These are phyloP conservation scores for Lysiphlebus fabarum DNA, from an alignment of 1,140 invertebrate genomes.

Conservation along the genomic window DNA sequence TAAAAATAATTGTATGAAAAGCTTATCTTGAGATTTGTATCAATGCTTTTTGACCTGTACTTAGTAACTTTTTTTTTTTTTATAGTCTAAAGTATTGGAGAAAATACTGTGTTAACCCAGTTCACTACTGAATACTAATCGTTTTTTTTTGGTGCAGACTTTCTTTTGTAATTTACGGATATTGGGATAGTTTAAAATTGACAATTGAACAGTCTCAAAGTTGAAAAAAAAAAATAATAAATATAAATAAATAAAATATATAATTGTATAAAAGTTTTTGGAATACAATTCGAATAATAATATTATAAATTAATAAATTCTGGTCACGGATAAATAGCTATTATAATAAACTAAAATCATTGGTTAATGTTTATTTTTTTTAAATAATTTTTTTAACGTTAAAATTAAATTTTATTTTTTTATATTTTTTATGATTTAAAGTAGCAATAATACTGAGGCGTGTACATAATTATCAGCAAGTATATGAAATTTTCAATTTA, in stretches of 20 bases:
- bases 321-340: background rate
- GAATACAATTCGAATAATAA: background rate
- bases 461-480: background rate
- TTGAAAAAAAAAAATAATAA: background rate
- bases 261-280: background rate
- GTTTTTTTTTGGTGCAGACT: slow-evolving; percentile 16
- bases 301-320: background rate
- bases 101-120: slow-evolving; percentile 24
- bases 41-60: slow-evolving; percentile 7
- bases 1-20: slow-evolving; percentile 2
- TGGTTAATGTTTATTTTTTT: background rate
- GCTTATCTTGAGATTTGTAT: slow-evolving; percentile 11
- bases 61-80: background rate
- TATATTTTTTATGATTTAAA: slow-evolving; percentile 2
- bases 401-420: background rate
- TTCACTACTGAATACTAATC: slow-evolving; percentile 28
- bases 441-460: background rate
- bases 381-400: background rate
- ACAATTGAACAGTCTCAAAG: slow-evolving; percentile 5
- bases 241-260: background rate
- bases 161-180: slow-evolving; percentile 24
- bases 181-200: slow-evolving; percentile 17
- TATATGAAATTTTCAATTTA: slow-evolving; percentile 6
- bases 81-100: slow-evolving; percentile 25
- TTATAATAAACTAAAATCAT: background rate